Conservation (phyloP, 2,888 invertebrate species). For the Drosophila mimetica region DNA sequence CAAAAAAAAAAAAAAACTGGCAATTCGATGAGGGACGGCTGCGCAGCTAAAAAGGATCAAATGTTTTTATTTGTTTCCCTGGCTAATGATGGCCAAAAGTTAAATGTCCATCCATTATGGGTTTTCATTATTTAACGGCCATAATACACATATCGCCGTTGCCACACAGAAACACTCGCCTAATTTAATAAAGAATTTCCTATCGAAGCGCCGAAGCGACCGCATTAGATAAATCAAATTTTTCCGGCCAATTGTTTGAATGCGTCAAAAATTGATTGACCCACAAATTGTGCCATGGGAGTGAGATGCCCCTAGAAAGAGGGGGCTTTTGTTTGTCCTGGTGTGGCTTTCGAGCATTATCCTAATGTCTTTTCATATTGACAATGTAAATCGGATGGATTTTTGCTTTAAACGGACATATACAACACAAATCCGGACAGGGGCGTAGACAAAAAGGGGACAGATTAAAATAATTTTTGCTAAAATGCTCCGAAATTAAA, state of each 20-base stretch:
- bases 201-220: constrained; percentile 15
- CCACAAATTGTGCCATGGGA: constrained; percentile 27
- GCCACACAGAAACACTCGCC: constrained; percentile 8
- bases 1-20: constrained; percentile 1
- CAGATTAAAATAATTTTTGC: no score
- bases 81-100: constrained; percentile 8
- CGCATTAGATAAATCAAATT: constrained; percentile 58
- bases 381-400: constrained; percentile 55
- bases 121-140: constrained; percentile 13
- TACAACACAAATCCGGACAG: constrained; percentile 11
- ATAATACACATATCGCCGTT: not conserved
- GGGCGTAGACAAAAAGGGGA: not conserved
- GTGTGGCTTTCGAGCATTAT: constrained; percentile 52
- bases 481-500: no score
- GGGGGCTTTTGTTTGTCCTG: constrained; percentile 17
- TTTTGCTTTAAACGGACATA: constrained; percentile 30
- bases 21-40: constrained; percentile 1
- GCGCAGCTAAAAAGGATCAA: not conserved
- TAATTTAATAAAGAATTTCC: constrained; percentile 40
- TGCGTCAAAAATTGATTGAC: constrained; percentile 62
- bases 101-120: not conserved
- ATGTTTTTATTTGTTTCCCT: not conserved
- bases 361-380: constrained; percentile 69
- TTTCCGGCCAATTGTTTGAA: constrained; percentile 57
- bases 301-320: not conserved